Conservation (phyloP, 2,888 invertebrate genomes). For the Drosophila seclusa region DNA sequence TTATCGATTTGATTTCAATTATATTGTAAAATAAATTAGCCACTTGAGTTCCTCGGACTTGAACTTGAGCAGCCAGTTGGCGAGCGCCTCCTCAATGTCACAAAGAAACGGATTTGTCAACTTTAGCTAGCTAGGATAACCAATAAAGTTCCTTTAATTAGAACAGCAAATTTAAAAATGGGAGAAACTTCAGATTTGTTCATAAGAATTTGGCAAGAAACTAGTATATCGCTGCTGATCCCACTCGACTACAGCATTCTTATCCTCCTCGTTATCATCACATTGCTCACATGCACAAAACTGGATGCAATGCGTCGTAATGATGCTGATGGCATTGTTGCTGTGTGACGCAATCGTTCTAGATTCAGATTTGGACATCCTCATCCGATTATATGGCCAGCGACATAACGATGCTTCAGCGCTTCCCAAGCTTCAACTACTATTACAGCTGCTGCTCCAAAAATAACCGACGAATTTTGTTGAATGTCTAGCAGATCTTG, state of each 20-base stretch:
- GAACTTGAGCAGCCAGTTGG: no score
- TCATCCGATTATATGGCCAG: conserved; percentile 30
- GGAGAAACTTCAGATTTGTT: not conserved
- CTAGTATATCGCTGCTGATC: not conserved
- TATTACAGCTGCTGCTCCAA: conserved; percentile 6
- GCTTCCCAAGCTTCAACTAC: not conserved
- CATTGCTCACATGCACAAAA: conserved; percentile 57
- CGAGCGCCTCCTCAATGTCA: no score
- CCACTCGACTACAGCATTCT: not conserved
- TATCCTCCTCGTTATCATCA: conserved; percentile 61
- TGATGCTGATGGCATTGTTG: conserved; percentile 17
- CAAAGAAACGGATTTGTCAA: no score
- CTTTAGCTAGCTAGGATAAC: no score
- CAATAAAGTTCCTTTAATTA: not conserved
- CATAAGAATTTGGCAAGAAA: not conserved
- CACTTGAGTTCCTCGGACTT: no score
- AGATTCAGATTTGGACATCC: conserved; percentile 53
- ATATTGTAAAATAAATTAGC: no score
- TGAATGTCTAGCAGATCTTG: not conserved
- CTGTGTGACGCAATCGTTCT: conserved; percentile 24
- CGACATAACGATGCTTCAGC: conserved; percentile 25
- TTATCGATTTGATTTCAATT: conserved; percentile 23
- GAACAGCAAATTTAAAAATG: not conserved
- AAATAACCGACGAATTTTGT: conserved; percentile 36
- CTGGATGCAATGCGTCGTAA: conserved; percentile 67